A percentile compares a stretch with the other conserved stretches of the same genome.
Evolutionary conservation across 2,113 vertebrate genomes (phyloP).

Genomic region (Meleagris gallopavo): DNA sequence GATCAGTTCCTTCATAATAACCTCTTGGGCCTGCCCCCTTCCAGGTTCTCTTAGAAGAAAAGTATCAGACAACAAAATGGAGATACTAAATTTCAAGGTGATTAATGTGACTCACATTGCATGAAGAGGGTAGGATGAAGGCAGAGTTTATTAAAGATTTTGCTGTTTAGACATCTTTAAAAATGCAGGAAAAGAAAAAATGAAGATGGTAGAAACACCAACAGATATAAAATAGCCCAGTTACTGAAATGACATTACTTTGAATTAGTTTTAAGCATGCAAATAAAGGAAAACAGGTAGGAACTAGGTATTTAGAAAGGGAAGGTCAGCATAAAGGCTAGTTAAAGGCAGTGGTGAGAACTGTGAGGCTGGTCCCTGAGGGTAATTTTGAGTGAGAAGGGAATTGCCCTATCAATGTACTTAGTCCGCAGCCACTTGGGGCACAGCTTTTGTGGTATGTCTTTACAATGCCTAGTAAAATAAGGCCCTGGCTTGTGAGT

Average conservation of each 20-base stretch:
- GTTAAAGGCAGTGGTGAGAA: not conserved
- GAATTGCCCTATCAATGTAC: not conserved
- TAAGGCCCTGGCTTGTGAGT: not conserved
- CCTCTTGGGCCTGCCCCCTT: not conserved
- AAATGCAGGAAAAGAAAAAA: not conserved
- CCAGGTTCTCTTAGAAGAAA: not conserved
- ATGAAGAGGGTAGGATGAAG: not conserved
- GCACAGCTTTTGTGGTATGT: not conserved
- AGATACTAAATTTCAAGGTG: not conserved
- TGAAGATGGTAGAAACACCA: not conserved
- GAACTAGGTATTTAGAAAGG: not conserved
- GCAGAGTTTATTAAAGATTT: not conserved
- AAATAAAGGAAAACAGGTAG: not conserved
- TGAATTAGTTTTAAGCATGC: not conserved
- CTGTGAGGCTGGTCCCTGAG: not conserved
- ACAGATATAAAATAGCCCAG: not conserved
- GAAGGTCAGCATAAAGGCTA: not conserved
- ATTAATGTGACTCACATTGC: not conserved
- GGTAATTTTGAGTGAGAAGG: not conserved
- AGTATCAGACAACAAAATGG: not conserved
- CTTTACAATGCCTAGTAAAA: constrained; percentile 28
- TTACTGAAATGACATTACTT: not conserved
- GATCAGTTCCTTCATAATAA: constrained; percentile 29
- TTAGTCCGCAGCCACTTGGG: not conserved
- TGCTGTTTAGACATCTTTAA: not conserved